phyloP scores from a whole-genome alignment of 2,888 invertebrate species.

The Cheilosia urbana region DNA sequence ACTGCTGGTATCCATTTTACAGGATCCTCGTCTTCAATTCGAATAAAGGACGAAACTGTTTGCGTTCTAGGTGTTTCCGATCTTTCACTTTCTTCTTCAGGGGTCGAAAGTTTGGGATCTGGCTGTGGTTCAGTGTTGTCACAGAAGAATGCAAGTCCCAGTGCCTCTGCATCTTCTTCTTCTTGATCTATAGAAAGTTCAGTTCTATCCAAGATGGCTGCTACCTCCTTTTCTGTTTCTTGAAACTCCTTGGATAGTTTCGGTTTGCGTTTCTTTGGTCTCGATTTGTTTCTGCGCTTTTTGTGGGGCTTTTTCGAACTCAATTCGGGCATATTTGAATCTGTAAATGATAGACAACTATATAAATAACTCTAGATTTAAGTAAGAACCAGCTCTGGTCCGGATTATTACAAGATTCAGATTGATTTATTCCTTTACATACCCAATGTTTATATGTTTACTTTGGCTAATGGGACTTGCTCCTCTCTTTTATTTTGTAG shows the following conservation, averaged over 20 bases:
- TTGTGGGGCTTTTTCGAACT: conserved; percentile 28
- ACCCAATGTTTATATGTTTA: too few species aligned
- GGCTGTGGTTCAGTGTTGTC: not conserved
- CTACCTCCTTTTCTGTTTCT: conserved; percentile 79
- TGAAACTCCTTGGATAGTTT: conserved; percentile 79
- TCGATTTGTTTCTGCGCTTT: conserved; percentile 40
- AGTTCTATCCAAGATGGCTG: conserved; percentile 76
- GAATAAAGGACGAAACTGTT: conserved; percentile 80
- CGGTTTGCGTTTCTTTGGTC: conserved; percentile 77
- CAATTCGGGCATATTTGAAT: conserved; percentile 23
- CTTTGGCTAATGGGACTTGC: too few species aligned
- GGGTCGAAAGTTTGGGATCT: not conserved
- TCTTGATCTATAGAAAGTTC: conserved; percentile 70
- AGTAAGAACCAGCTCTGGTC: too few species aligned
- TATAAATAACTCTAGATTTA: too few species aligned
- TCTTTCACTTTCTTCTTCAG: conserved; percentile 40
- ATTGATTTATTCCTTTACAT: too few species aligned
- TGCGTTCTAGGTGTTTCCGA: conserved; percentile 58
- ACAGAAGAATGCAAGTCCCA: conserved; percentile 52
- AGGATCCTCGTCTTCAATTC: conserved; percentile 79
- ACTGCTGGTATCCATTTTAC: conserved; percentile 64
- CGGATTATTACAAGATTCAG: too few species aligned
- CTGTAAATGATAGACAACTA: not conserved
- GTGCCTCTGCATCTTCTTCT: conserved; percentile 38
- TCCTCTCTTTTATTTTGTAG: too few species aligned